Percentiles rank a stretch among this genome's conserved stretches.
phyloP scores from a whole-genome alignment of 2,797 vertebrate species.

The Vultur gryphus region DNA sequence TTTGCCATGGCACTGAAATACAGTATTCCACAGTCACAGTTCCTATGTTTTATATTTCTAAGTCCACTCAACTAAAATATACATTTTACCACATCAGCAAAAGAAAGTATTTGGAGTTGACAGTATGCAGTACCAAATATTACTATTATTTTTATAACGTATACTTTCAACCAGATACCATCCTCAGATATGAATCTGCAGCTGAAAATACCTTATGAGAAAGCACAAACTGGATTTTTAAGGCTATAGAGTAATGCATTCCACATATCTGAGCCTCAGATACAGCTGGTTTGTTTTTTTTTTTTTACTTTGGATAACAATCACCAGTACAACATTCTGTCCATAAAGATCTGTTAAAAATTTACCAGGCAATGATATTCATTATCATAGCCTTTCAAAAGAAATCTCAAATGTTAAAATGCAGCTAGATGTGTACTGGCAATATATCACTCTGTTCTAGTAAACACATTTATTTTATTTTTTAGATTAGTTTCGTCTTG shows the following conservation, averaged over 20 bases:
- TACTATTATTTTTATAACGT: background rate
- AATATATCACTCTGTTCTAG: background rate
- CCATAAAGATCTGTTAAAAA: conserved; percentile 39
- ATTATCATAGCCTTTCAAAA: conserved; percentile 1
- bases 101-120: background rate
- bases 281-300: background rate
- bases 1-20: background rate
- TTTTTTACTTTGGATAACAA: background rate
- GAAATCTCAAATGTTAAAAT: background rate
- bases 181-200: background rate
- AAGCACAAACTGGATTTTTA: conserved; percentile 23
- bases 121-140: background rate
- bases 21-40: background rate
- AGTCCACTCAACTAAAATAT: background rate
- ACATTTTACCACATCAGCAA: background rate
- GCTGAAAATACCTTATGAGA: background rate
- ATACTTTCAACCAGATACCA: background rate
- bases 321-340: background rate
- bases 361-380: background rate
- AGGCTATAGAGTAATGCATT: background rate
- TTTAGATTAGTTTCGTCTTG: conserved; percentile 45
- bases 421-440: background rate
- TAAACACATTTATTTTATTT: conserved; percentile 17
- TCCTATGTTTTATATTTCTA: background rate
- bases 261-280: background rate